A percentile compares a stretch with the other conserved stretches of the same genome.
phyloP scores from a whole-genome alignment of 2,113 vertebrate species.

The Lepisosteus oculatus region DNA sequence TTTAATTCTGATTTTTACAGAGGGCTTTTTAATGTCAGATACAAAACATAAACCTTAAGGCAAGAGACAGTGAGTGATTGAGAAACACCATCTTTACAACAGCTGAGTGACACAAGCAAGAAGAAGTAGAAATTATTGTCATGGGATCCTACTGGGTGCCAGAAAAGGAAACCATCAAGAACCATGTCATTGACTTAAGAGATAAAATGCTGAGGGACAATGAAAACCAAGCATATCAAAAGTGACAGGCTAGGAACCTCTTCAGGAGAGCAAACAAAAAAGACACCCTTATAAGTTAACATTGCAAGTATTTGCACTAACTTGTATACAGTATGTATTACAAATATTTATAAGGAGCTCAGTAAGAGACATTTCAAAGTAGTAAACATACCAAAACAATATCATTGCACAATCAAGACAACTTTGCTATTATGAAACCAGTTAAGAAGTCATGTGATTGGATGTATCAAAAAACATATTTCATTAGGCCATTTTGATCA shows the following conservation, averaged over 20 bases:
- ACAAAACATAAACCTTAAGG: neutral
- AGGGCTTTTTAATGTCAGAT: too few relatives aligned
- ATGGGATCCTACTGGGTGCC: slow-evolving; percentile 50
- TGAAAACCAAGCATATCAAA: slow-evolving; percentile 43
- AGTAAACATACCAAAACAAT: too few relatives aligned
- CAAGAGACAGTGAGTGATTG: slow-evolving; percentile 28
- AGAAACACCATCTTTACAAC: neutral
- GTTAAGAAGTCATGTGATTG: too few relatives aligned
- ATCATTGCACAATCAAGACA: too few relatives aligned
- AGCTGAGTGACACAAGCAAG: slow-evolving; percentile 28
- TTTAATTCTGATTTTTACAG: too few relatives aligned
- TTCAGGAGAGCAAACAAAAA: slow-evolving; percentile 3
- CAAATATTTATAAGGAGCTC: neutral
- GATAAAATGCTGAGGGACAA: slow-evolving; percentile 21
- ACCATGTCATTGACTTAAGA: slow-evolving; percentile 21
- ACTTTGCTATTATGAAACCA: too few relatives aligned
- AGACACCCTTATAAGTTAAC: neutral
- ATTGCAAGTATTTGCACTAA: neutral
- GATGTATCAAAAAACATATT: too few relatives aligned
- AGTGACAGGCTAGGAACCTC: slow-evolving; percentile 3
- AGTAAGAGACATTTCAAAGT: too few relatives aligned
- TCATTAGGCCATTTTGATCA: too few relatives aligned
- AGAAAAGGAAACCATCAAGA: slow-evolving; percentile 43
- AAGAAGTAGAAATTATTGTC: slow-evolving; percentile 36
- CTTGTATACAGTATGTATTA: too few relatives aligned